Base-by-base conservation (phyloP, 2,113 vertebrate genomes). In the Eleginops maclovinus region DNA sequence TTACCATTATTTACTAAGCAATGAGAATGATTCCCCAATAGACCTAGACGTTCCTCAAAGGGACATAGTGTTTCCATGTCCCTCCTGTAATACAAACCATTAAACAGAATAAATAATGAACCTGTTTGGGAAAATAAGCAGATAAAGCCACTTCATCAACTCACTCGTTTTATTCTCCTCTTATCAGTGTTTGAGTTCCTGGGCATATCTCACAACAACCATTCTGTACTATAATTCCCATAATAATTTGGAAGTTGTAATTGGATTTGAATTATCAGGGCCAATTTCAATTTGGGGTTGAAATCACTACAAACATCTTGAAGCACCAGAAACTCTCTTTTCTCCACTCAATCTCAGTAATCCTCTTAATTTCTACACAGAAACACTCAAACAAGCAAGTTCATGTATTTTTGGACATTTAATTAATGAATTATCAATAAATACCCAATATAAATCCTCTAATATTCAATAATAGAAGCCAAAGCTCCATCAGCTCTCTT, bases 301-400 rank as follows among this genome's bases (percentile, higher is more conserved):
- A 65, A 67, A 54, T 47, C 7, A 73, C 12, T 28, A 31, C 12
- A 40, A 17, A 68, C 43, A 68, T 46, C 24, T 28, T 47, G 43
- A 17, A 68, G 16, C 21, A 16, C 10, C 47, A 63, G 40, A 22
- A 58, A 36, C 21, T 16, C 66, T 11, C 28, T 22, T 14, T 53
- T 53, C 47, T 19, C 13, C n/a, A 12, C 62, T 21, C 11, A 47
- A 63, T 64, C 6, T 21, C 0, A 4, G 11, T 44, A 44, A 31
- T 68, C 16, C 19, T 49, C 31, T 24, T 50, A 28, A 60, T 36
- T 24, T 36, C 10, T 11, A 9, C 46, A 61, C 4, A 1, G 17
- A 60, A 55, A 49, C 17, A 41, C 15, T 22, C 22, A 12, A 54
- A n/a, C 49, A 36, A 46, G 49, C 22, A 15, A 64, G 21, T 16